Evolutionary conservation across 1,140 invertebrate species (phyloP).

Genomic region (Tetramorium simillimum): DNA sequence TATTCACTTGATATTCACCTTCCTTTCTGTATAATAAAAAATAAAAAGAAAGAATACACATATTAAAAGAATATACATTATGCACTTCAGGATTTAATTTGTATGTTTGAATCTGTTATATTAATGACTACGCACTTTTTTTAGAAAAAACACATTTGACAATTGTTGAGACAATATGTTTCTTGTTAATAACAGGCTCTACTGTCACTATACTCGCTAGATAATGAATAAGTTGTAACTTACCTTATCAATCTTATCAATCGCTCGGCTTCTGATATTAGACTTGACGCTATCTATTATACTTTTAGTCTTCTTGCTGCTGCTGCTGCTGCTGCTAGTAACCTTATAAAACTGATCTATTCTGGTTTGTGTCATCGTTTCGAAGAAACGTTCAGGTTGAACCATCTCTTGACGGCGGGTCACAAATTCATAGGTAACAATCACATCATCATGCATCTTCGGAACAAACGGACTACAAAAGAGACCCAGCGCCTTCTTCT

Average conservation of each 20-base stretch:
- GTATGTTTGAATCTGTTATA: too few relatives aligned
- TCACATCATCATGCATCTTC: not conserved
- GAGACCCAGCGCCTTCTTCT: not conserved
- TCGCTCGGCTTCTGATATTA: not conserved
- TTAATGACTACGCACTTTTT: too few relatives aligned
- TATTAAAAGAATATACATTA: too few relatives aligned
- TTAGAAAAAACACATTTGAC: not conserved
- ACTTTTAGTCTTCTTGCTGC: not conserved
- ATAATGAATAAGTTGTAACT: not conserved
- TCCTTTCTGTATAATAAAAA: too few relatives aligned
- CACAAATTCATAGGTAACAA: not conserved
- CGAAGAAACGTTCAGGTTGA: not conserved
- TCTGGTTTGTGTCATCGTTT: conserved; percentile 29
- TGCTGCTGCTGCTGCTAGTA: not conserved
- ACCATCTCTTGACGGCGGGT: not conserved
- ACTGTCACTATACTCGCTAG: not conserved
- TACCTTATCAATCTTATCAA: conserved; percentile 3
- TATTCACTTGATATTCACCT: too few relatives aligned
- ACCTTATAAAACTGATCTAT: conserved; percentile 61
- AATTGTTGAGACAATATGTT: too few relatives aligned
- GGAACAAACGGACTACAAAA: not conserved
- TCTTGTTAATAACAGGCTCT: not conserved
- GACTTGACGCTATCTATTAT: not conserved
- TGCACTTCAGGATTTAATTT: too few relatives aligned
- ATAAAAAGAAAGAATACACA: too few relatives aligned